Conservation (phyloP, 2,113 vertebrate genomes). For the Cyanoliseus patagonus region DNA sequence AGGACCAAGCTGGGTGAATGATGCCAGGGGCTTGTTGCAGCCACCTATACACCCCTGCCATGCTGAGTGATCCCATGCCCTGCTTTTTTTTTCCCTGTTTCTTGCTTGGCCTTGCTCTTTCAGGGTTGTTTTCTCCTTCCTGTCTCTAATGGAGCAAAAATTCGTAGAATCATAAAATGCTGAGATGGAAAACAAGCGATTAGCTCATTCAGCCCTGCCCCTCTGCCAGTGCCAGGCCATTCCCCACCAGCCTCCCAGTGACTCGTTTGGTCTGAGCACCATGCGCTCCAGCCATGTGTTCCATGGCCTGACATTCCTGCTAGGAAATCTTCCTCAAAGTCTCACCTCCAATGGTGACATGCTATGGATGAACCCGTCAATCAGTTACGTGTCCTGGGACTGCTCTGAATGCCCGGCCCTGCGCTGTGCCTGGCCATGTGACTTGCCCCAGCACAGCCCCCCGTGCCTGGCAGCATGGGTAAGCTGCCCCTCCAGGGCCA, state of each 20-base stretch:
- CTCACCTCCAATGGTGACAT: background rate
- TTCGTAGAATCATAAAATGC: background rate
- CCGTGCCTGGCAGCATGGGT: conserved; percentile 54
- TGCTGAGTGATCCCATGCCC: accelerated
- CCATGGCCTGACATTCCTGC: background rate
- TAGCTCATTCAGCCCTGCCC: background rate
- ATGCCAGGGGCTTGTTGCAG: accelerated
- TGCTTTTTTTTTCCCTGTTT: background rate
- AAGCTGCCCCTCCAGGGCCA: conserved; percentile 75
- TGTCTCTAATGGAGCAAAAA: background rate
- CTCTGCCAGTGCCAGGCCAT: background rate
- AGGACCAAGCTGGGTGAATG: background rate
- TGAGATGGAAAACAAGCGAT: background rate
- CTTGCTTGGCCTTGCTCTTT: background rate
- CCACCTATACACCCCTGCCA: accelerated
- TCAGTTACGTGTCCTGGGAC: background rate
- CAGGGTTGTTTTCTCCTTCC: background rate
- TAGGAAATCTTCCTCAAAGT: background rate
- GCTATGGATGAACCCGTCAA: accelerated
- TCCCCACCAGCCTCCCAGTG: background rate
- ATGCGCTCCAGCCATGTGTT: background rate
- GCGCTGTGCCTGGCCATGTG: accelerated
- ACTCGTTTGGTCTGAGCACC: background rate
- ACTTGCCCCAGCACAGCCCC: background rate
- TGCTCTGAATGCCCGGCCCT: background rate